Base-by-base conservation (phyloP, 2,797 vertebrate species). In the Balearica regulorum region DNA sequence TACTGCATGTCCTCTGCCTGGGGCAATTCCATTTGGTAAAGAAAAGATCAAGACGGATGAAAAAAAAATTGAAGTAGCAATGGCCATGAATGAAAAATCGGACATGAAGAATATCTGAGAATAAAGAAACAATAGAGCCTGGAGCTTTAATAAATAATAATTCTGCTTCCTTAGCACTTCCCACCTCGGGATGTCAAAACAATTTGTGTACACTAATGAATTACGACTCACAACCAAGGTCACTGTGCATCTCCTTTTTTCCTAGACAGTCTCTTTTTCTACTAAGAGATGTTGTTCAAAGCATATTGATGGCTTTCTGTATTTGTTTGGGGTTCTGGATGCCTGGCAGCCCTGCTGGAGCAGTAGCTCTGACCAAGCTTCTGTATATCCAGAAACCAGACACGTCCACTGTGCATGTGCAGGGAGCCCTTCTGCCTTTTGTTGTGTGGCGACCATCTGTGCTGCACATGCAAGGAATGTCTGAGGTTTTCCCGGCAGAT, bases 391-490 rank as follows among this genome's bases (percentile, higher is more conserved):
- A 95, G 92, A 93, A 84, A 95, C 79, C 85, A 91, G 94, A 93
- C 90, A 78, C 22, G 1, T 96, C 53, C 94, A 90, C 71, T 0
- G 3, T 49, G 80, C 31, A 11, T 43, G 73, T 76, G 87, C 16
- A 1, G 66, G 90, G 87, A 95, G 85, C 76, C 61, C 95, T 95
- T 94, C 90, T 93, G 88, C 93, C 94, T 95, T 92, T 92, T 84
- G 90, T 87, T 91, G 60, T 60, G 86, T 70, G 90, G 81, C 2
- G 70, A 80, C 95, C 95, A 95, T 96, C 96, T 96, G 96, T 85
- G 91, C 91, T 8, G 44, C 96, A 94, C 94, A 90, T 93, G 95
- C 91, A 57, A 91, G 87, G 94, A 96, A 91, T 95, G 94, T 91
- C 95, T 93, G 90, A 88, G 83, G 76, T 95, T 93, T 93, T 90